These are phyloP conservation scores for Ceuthmochares aereus DNA, from an alignment of 2,113 vertebrate genomes.

Conservation along the genomic window DNA sequence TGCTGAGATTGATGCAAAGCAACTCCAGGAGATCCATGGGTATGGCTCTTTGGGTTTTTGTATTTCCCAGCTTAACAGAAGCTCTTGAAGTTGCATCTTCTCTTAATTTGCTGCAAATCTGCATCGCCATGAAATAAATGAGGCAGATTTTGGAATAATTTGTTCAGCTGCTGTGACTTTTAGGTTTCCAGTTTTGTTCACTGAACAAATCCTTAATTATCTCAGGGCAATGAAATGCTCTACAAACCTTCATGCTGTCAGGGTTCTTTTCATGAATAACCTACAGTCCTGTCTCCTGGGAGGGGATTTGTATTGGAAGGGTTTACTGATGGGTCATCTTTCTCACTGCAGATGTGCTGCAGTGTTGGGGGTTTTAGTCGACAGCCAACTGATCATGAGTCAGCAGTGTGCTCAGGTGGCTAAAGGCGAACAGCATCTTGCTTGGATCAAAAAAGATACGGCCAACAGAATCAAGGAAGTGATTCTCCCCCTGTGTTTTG, in stretches of 20 bases:
- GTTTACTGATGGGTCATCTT: conserved; percentile 50
- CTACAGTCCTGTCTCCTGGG: conserved; percentile 46
- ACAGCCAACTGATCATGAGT: too few species aligned
- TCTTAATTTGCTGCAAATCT: conserved; percentile 53
- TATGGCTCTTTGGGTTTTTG: background rate
- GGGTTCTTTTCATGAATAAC: conserved; percentile 72
- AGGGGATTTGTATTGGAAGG: conserved; percentile 42
- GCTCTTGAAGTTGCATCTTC: background rate
- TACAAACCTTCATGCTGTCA: conserved; percentile 41
- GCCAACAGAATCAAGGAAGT: too few species aligned
- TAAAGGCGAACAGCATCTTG: too few species aligned
- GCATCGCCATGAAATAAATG: conserved; percentile 40
- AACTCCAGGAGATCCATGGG: background rate
- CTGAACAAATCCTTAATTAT: conserved; percentile 75
- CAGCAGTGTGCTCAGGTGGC: too few species aligned
- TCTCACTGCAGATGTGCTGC: background rate
- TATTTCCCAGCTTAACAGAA: background rate
- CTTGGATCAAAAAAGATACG: too few species aligned
- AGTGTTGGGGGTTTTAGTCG: too few species aligned
- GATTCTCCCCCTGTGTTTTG: too few species aligned
- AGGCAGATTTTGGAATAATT: conserved; percentile 61
- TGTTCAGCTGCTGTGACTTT: conserved; percentile 69
- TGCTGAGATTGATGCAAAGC: too few species aligned
- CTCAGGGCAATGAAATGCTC: conserved; percentile 62
- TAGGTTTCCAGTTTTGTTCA: conserved; percentile 70